A percentile compares a stretch with the other conserved stretches of the same genome.
Conservation (phyloP, 2,888 invertebrate genomes). For the Apamea anceps region DNA sequence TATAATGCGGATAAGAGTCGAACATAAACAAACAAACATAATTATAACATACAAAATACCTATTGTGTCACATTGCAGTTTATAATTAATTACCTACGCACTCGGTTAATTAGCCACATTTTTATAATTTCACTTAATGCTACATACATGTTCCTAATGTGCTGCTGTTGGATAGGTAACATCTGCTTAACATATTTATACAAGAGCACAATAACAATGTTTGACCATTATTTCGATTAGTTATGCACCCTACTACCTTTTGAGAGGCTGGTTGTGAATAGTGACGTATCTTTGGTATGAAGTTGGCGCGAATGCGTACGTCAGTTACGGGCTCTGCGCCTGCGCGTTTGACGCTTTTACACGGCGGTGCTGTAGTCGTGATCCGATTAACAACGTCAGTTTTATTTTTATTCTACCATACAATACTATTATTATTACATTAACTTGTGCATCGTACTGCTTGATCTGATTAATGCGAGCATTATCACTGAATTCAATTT, state of each 20-base stretch:
- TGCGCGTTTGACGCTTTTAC: constrained; percentile 89
- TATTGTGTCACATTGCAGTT: constrained; percentile 16
- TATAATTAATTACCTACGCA: constrained; percentile 15
- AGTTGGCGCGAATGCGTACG: constrained; percentile 87
- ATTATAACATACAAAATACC: neutral
- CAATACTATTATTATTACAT: constrained; percentile 64
- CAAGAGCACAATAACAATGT: constrained; percentile 43
- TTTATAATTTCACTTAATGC: constrained; percentile 7
- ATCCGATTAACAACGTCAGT: constrained; percentile 90
- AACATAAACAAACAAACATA: neutral
- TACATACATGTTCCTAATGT: neutral
- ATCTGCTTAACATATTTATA: constrained; percentile 52
- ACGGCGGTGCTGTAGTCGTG: constrained; percentile 90
- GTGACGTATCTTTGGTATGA: constrained; percentile 81
- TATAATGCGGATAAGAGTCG: neutral
- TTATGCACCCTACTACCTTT: constrained; percentile 72
- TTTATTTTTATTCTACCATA: constrained; percentile 78
- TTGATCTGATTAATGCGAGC: constrained; percentile 76
- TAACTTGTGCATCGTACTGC: constrained; percentile 72
- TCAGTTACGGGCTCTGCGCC: constrained; percentile 89
- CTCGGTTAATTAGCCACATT: constrained; percentile 24
- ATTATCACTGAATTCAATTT: constrained; percentile 49
- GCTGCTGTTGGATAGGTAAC: constrained; percentile 21
- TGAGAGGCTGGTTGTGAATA: constrained; percentile 62
- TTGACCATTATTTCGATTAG: constrained; percentile 59